Percentiles rank a stretch among this genome's conserved stretches.
Conservation (phyloP, 2,797 vertebrate genomes). For the Ceryle rudis region DNA sequence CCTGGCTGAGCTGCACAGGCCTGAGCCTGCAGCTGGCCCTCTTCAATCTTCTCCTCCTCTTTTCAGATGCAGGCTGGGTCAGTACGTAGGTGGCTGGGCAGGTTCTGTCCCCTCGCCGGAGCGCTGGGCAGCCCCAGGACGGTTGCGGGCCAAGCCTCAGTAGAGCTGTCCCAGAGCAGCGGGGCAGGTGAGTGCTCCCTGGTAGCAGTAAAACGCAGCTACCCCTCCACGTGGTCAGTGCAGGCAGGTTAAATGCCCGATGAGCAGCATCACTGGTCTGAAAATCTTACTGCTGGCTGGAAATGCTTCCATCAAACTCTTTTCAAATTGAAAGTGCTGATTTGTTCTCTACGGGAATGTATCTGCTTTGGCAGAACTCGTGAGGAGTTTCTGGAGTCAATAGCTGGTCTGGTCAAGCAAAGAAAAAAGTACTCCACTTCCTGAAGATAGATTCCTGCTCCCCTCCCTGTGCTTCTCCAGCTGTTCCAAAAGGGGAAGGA, state of each 20-base stretch:
- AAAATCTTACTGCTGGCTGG: slow-evolving; percentile 22
- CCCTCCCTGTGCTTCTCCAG: background rate
- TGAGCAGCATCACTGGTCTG: slow-evolving; percentile 40
- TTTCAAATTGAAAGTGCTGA: background rate
- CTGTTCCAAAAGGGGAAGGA: background rate
- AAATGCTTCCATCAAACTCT: background rate
- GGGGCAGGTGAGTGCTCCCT: background rate
- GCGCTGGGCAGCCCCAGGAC: background rate
- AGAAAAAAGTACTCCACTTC: background rate
- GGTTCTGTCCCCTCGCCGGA: background rate
- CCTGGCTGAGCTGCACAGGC: background rate
- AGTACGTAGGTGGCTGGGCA: background rate
- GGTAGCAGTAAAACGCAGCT: background rate
- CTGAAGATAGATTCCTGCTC: background rate
- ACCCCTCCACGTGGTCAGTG: background rate
- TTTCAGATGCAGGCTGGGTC: background rate
- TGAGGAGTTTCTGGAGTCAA: background rate
- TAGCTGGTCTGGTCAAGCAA: background rate
- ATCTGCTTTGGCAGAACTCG: background rate
- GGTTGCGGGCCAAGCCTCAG: background rate
- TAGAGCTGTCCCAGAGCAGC: background rate
- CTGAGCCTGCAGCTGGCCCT: background rate
- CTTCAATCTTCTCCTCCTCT: background rate
- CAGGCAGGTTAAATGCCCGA: background rate
- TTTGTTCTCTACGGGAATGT: background rate